These are phyloP conservation scores for Spodoptera littoralis DNA, from an alignment of 2,888 invertebrate species.

Conservation along the genomic window DNA sequence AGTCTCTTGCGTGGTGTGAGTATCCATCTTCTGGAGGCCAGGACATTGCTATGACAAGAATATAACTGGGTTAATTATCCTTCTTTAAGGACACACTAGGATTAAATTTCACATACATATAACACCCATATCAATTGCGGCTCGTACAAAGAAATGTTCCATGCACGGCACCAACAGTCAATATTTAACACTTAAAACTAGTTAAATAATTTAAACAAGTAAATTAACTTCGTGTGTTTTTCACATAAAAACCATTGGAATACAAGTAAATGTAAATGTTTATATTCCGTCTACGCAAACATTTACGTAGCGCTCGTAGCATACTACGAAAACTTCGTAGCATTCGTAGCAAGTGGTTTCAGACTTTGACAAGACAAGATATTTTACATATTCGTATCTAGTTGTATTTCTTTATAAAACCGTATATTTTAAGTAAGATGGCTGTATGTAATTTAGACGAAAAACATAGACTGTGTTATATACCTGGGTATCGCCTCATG, in stretches of 20 bases:
- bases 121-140: too few species aligned
- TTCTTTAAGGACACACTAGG: too few species aligned
- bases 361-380: too few species aligned
- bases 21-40: conserved; percentile 95
- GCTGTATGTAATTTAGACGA: too few species aligned
- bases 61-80: background rate
- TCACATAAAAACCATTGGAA: background rate
- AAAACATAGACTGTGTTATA: background rate
- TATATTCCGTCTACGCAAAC: conserved; percentile 26
- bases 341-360: conserved; percentile 9
- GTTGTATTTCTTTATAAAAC: too few species aligned
- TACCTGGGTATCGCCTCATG: conserved; percentile 97
- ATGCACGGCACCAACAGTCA: too few species aligned
- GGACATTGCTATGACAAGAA: conserved; percentile 90
- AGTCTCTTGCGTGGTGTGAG: conserved; percentile 93
- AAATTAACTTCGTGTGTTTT: too few species aligned
- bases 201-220: background rate
- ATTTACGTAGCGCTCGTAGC: conserved; percentile 23
- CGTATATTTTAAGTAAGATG: too few species aligned
- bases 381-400: too few species aligned
- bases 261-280: conserved; percentile 23
- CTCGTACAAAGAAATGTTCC: too few species aligned
- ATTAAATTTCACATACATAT: too few species aligned
- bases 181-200: conserved; percentile 12
- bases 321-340: conserved; percentile 8